A percentile compares a stretch with the other conserved stretches of the same genome.
Conservation (phyloP, 2,888 invertebrate genomes). For the Chrysolina haemoptera region DNA sequence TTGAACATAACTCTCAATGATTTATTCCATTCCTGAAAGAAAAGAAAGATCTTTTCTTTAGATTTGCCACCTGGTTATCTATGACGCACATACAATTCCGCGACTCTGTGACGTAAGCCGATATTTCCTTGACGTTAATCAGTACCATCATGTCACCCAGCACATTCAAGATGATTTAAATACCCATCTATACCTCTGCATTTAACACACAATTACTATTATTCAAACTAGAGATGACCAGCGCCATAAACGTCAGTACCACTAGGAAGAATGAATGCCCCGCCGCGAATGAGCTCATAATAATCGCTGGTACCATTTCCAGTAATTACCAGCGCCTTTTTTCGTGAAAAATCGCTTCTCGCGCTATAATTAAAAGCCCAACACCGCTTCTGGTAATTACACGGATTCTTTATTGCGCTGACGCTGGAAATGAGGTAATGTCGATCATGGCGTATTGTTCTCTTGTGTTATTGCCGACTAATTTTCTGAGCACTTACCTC, state of each 20-base stretch:
- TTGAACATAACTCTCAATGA: too few relatives aligned
- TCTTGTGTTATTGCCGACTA: conserved; percentile 43
- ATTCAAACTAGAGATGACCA: background rate
- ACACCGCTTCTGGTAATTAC: conserved; percentile 50
- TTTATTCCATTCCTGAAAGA: too few relatives aligned
- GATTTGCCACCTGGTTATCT: too few relatives aligned
- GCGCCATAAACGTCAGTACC: conserved; percentile 3
- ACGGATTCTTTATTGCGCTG: conserved; percentile 37
- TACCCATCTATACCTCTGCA: background rate
- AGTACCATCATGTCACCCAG: conserved; percentile 1
- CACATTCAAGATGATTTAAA: background rate
- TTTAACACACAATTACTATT: background rate
- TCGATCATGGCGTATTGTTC: conserved; percentile 47
- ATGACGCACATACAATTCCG: too few relatives aligned
- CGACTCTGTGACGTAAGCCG: too few relatives aligned
- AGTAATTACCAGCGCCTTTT: conserved; percentile 41
- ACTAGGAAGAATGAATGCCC: conserved; percentile 47
- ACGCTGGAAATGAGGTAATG: conserved; percentile 48
- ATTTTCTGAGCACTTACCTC: conserved; percentile 32
- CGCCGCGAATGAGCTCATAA: conserved; percentile 48
- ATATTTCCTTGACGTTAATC: background rate
- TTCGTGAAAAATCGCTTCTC: conserved; percentile 40
- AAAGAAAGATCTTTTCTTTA: too few relatives aligned
- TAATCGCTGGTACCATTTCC: conserved; percentile 45
- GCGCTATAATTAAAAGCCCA: conserved; percentile 50